phyloP scores from a whole-genome alignment of 2,113 vertebrate species.

The Notiomystis cincta region DNA sequence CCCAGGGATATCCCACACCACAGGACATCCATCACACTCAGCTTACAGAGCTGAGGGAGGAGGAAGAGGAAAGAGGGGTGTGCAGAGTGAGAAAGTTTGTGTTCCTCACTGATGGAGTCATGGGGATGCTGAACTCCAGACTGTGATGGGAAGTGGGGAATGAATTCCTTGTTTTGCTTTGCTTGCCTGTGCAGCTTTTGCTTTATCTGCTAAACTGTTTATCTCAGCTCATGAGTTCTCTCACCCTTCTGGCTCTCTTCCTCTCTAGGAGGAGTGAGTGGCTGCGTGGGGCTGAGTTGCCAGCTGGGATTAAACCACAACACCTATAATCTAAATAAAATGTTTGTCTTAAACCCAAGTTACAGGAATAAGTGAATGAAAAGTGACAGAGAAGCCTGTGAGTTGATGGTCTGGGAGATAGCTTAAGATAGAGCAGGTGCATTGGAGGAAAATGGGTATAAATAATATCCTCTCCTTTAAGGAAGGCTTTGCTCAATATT shows the following conservation, averaged over 20 bases:
- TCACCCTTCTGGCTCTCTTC: neutral
- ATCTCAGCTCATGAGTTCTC: neutral
- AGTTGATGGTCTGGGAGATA: neutral
- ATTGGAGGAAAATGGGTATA: neutral
- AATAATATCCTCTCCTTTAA: slow-evolving; percentile 1
- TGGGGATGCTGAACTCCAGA: neutral
- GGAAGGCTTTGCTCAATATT: neutral
- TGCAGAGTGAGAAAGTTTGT: neutral
- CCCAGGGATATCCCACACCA: neutral
- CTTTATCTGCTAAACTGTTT: neutral
- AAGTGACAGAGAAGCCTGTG: neutral
- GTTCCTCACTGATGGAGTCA: neutral
- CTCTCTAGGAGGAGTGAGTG: neutral
- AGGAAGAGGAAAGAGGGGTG: neutral
- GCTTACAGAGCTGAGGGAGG: neutral
- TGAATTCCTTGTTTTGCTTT: neutral
- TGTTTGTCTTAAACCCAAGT: neutral
- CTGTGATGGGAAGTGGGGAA: neutral
- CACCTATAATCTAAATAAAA: neutral
- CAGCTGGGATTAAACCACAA: neutral
- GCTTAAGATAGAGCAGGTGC: neutral
- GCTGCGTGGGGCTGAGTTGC: neutral
- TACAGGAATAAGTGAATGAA: neutral
- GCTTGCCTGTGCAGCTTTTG: neutral
- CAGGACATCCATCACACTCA: neutral